phyloP scores from a whole-genome alignment of 2,113 vertebrate species.

The Alexandromys fortis region DNA sequence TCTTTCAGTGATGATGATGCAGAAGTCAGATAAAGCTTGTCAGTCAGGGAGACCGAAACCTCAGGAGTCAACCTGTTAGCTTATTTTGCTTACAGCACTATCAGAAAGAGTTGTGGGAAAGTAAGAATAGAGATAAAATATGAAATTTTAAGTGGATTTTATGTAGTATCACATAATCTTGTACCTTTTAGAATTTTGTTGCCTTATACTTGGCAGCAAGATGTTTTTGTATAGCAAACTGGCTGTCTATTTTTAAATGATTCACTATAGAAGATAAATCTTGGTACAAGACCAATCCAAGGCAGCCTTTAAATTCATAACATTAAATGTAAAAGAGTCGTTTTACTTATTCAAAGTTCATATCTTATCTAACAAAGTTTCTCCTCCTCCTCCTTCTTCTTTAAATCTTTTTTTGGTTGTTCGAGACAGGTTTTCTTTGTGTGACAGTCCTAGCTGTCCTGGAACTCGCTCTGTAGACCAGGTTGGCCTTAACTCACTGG shows the following conservation, averaged over 20 bases:
- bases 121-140: slow-evolving; percentile 17
- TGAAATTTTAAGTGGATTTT: background rate
- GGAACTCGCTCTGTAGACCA: too few relatives aligned
- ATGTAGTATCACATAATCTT: background rate
- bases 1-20: background rate
- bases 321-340: background rate
- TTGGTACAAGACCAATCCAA: slow-evolving; percentile 37
- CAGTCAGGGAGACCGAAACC: slow-evolving; percentile 39
- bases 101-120: background rate
- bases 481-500: too few relatives aligned
- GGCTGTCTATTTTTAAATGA: background rate
- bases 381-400: background rate
- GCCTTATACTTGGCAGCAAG: background rate
- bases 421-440: too few relatives aligned
- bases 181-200: background rate
- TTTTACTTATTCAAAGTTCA: slow-evolving; percentile 39
- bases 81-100: slow-evolving; percentile 28
- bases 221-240: slow-evolving; percentile 23
- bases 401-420: too few relatives aligned
- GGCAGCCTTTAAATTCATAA: background rate
- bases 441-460: too few relatives aligned
- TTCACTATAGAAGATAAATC: slow-evolving; percentile 28
- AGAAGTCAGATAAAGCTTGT: background rate
- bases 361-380: slow-evolving; percentile 22
- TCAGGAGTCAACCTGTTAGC: slow-evolving; percentile 1